Conservation (phyloP, 2,888 invertebrate species). For the Pomacea canaliculata region DNA sequence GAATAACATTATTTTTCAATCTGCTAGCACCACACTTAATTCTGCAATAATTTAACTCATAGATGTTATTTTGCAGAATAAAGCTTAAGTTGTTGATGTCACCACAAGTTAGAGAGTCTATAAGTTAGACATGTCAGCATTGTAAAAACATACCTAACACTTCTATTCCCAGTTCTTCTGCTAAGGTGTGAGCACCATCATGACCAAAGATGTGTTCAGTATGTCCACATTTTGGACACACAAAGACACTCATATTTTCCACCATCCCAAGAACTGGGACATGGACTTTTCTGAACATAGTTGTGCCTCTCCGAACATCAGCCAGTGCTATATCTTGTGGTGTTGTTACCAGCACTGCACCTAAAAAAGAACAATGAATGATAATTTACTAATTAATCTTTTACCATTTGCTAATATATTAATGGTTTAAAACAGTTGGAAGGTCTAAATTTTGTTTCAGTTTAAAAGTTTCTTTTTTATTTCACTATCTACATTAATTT, state of each 20-base stretch:
- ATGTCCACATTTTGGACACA: slow-evolving; percentile 88
- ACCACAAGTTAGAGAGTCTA: too few species aligned
- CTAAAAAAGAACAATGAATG: slow-evolving; percentile 69
- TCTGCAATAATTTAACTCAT: too few species aligned
- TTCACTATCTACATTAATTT: too few species aligned
- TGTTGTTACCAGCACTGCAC: slow-evolving; percentile 91
- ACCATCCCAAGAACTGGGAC: slow-evolving; percentile 87
- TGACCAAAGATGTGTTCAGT: slow-evolving; percentile 81
- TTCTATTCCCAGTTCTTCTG: slow-evolving; percentile 79
- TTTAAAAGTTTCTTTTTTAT: too few species aligned
- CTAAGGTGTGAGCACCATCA: slow-evolving; percentile 85
- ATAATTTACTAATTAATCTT: not conserved
- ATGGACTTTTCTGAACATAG: slow-evolving; percentile 91
- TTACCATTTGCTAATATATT: too few species aligned
- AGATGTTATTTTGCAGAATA: too few species aligned
- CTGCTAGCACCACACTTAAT: too few species aligned
- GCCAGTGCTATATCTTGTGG: slow-evolving; percentile 90
- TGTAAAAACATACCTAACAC: slow-evolving; percentile 78
- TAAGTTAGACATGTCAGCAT: too few species aligned
- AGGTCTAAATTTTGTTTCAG: too few species aligned
- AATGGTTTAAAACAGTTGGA: too few species aligned
- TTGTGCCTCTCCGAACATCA: slow-evolving; percentile 95
- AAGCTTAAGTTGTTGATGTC: too few species aligned
- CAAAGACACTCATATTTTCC: slow-evolving; percentile 97
- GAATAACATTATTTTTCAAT: too few species aligned